phyloP scores from a whole-genome alignment of 2,797 vertebrate genomes.

The Numenius phaeopus region DNA sequence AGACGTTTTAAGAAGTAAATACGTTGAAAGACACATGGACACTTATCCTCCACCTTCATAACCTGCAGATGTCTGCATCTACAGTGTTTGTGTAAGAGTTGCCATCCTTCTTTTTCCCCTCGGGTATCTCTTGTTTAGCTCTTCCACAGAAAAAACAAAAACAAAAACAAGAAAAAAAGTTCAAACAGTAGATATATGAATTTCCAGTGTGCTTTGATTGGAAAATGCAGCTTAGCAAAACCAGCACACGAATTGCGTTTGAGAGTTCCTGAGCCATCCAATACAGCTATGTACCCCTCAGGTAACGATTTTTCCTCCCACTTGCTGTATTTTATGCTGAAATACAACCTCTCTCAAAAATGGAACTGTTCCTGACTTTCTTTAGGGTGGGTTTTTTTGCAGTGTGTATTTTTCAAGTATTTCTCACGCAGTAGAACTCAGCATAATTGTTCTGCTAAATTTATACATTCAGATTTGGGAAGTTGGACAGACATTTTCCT shows the following conservation, averaged over 20 bases:
- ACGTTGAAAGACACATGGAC: neutral
- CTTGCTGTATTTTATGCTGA: neutral
- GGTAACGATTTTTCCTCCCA: neutral
- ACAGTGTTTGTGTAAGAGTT: neutral
- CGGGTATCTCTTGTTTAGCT: neutral
- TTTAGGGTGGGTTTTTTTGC: rapidly evolving
- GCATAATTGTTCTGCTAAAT: neutral
- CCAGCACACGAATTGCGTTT: neutral
- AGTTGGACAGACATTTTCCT: neutral
- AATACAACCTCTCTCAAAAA: neutral
- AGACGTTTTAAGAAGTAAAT: neutral
- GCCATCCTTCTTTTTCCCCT: neutral
- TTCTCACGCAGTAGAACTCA: neutral
- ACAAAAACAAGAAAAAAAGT: neutral
- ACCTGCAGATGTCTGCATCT: rapidly evolving
- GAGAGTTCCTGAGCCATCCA: neutral
- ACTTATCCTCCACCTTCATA: neutral
- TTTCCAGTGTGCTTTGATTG: rapidly evolving
- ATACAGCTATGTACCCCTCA: too few relatives aligned
- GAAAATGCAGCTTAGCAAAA: neutral
- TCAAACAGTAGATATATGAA: neutral
- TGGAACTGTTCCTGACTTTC: neutral
- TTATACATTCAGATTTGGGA: neutral
- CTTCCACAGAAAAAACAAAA: neutral
- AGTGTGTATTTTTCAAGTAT: neutral